phyloP scores from a whole-genome alignment of 2,797 vertebrate genomes.

The Argentina silus region DNA sequence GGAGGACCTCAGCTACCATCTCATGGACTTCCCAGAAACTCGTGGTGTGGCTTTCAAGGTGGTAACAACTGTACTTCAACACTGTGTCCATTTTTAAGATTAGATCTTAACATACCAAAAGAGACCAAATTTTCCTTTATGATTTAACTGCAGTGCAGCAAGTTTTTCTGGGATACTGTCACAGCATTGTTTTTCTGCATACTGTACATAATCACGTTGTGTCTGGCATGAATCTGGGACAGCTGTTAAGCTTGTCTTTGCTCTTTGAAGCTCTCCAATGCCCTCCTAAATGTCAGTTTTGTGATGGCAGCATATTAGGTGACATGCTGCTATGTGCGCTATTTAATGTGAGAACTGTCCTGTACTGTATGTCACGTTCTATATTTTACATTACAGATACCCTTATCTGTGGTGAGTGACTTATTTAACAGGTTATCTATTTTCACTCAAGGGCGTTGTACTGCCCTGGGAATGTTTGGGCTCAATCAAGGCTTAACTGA shows the following conservation, averaged over 20 bases:
- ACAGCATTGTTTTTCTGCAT: slow-evolving; percentile 16
- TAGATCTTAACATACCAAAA: neutral
- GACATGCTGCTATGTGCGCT: neutral
- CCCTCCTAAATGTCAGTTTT: slow-evolving; percentile 41
- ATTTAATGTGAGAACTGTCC: slow-evolving; percentile 19
- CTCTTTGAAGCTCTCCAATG: slow-evolving; percentile 14
- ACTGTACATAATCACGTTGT: neutral
- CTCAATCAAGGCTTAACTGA: too few species aligned
- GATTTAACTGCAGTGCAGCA: neutral
- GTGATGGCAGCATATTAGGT: slow-evolving; percentile 13
- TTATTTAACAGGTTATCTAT: neutral
- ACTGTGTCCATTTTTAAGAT: neutral
- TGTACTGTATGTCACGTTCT: slow-evolving; percentile 1
- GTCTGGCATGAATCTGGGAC: slow-evolving; percentile 11
- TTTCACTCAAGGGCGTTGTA: neutral
- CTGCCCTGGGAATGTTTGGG: neutral
- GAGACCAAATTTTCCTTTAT: neutral
- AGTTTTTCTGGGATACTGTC: neutral
- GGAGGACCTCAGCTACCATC: slow-evolving; percentile 94
- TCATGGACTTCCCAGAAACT: slow-evolving; percentile 95
- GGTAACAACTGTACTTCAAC: slow-evolving; percentile 14
- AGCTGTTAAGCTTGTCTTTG: slow-evolving; percentile 18
- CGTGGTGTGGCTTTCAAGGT: slow-evolving; percentile 93
- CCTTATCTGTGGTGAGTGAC: slow-evolving; percentile 30
- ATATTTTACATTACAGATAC: slow-evolving; percentile 46